Percentiles rank a stretch among this genome's conserved stretches.
Evolutionary conservation across 2,888 invertebrate genomes (phyloP).

Genomic region (Thereva unica): DNA sequence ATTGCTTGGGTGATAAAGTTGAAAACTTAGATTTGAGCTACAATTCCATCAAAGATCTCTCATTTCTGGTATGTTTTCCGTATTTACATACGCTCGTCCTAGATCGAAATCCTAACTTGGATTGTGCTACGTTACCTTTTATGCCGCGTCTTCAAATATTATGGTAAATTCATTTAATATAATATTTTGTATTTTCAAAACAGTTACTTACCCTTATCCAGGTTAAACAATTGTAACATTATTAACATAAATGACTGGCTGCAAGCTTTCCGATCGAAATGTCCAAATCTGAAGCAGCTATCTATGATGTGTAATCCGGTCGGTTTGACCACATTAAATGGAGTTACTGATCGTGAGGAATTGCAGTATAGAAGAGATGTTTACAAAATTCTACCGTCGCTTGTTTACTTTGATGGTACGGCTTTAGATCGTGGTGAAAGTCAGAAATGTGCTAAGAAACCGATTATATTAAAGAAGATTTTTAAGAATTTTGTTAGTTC

Average conservation of each 20-base stretch:
- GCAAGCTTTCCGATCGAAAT: constrained; percentile 66
- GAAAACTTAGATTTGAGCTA: constrained; percentile 70
- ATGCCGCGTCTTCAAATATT: constrained; percentile 71
- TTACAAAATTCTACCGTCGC: constrained; percentile 43
- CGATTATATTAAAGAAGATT: too few relatives aligned
- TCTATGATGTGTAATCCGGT: constrained; percentile 80
- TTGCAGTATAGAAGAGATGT: constrained; percentile 44
- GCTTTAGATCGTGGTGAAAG: neutral
- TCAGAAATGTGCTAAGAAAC: too few relatives aligned
- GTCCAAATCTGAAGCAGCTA: constrained; percentile 72
- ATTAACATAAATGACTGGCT: constrained; percentile 69
- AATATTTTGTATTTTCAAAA: neutral
- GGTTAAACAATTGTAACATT: constrained; percentile 68
- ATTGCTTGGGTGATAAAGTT: constrained; percentile 63
- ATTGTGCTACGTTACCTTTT: constrained; percentile 68
- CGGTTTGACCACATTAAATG: constrained; percentile 72
- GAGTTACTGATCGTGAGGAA: constrained; percentile 58
- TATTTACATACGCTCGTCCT: constrained; percentile 73
- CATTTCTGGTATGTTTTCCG: constrained; percentile 70
- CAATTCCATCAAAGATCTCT: constrained; percentile 72
- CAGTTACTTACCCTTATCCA: constrained; percentile 44
- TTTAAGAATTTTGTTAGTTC: too few relatives aligned
- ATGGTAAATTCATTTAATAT: constrained; percentile 61
- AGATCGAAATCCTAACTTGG: constrained; percentile 75
- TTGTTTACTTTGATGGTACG: constrained; percentile 46